A percentile compares a stretch with the other conserved stretches of the same genome.
Evolutionary conservation across 1,140 invertebrate genomes (phyloP).

Genomic region (Drosophila ficusphila): DNA sequence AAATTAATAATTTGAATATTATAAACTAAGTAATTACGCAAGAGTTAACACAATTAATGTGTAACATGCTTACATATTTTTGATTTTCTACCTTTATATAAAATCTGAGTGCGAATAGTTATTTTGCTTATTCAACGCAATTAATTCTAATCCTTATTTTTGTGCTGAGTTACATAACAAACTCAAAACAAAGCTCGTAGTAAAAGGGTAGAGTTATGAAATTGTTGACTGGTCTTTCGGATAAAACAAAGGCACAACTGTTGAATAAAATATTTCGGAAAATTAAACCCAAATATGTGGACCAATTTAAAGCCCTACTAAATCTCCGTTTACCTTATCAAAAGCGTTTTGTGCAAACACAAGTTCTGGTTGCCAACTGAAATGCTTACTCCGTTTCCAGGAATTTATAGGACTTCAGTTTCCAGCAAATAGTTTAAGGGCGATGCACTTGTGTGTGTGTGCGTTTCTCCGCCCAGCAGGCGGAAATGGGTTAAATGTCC

Average conservation of each 20-base stretch:
- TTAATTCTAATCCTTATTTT: no score
- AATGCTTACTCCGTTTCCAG: constrained; percentile 15
- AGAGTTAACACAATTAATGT: no score
- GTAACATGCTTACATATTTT: no score
- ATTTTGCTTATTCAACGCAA: no score
- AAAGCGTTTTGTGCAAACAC: constrained; percentile 2
- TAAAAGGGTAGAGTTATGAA: no score
- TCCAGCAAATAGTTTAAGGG: neutral
- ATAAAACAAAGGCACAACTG: neutral
- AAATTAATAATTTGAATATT: no score
- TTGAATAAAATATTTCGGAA: neutral
- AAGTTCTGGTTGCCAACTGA: constrained; percentile 1
- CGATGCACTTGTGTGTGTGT: neutral
- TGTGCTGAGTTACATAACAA: no score
- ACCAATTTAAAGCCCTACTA: neutral
- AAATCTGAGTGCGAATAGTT: no score
- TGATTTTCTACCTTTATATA: no score
- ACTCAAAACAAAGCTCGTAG: no score
- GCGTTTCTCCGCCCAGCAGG: constrained; percentile 1
- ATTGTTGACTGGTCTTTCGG: no score
- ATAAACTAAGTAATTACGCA: no score
- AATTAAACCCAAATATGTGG: neutral
- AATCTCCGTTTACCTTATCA: constrained; percentile 4
- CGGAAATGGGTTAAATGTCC: constrained; percentile 45
- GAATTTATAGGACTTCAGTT: constrained; percentile 4